Evolutionary conservation across 2,888 invertebrate species (phyloP).

Genomic region (Drosophila paranaensis): DNA sequence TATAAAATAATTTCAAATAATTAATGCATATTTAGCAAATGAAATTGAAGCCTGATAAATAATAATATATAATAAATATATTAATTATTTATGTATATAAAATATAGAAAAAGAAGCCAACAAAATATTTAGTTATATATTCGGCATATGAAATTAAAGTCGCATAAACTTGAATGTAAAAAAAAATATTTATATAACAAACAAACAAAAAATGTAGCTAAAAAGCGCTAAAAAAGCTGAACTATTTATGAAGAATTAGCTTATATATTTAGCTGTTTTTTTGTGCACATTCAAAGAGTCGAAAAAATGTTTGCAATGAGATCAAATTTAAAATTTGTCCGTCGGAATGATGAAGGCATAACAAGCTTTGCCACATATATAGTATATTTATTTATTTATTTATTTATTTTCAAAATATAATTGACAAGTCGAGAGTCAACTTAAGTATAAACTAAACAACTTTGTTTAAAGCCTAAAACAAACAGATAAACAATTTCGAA

Average conservation of each 20-base stretch:
- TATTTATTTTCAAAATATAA: too few species aligned
- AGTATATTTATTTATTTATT: too few species aligned
- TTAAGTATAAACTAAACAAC: too few species aligned
- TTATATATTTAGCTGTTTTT: not conserved
- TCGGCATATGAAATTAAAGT: not conserved
- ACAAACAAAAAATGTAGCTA: not conserved
- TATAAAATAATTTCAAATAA: not conserved
- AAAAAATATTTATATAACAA: not conserved
- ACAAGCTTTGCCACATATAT: not conserved
- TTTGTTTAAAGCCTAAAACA: too few species aligned
- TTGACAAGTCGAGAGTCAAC: too few species aligned
- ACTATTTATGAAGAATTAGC: not conserved
- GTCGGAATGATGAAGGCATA: not conserved
- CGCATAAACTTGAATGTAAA: too few species aligned
- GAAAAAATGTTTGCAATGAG: not conserved
- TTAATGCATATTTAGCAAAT: conserved; percentile 9
- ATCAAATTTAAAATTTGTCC: not conserved
- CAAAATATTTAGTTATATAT: not conserved
- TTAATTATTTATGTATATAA: not conserved
- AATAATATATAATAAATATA: not conserved
- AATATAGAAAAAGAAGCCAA: not conserved
- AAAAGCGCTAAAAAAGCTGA: not conserved
- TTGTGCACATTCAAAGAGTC: too few species aligned
- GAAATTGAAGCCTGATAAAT: not conserved
- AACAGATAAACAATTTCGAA: too few species aligned